phyloP scores from a whole-genome alignment of 2,888 invertebrate genomes.

The Meta bourneti region DNA sequence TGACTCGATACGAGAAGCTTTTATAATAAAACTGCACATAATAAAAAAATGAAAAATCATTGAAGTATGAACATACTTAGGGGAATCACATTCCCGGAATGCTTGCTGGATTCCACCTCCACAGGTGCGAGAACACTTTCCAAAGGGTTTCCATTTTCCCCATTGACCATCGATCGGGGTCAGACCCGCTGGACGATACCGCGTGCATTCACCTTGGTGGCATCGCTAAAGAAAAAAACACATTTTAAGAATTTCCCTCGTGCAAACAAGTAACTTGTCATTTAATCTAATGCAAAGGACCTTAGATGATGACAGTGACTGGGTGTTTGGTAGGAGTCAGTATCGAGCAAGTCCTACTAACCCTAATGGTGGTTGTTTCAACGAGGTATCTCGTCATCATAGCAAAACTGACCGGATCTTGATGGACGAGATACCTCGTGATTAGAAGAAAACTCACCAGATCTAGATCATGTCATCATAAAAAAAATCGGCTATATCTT shows the following conservation, averaged over 20 bases:
- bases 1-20: no score
- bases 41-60: no score
- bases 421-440: no score
- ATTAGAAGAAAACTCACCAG: no score
- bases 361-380: no score
- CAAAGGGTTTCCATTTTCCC: slow-evolving; percentile 82
- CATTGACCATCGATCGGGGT: slow-evolving; percentile 78
- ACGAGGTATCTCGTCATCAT: no score
- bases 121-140: slow-evolving; percentile 89
- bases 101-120: slow-evolving; percentile 91
- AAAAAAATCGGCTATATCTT: no score
- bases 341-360: no score
- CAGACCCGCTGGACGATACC: slow-evolving; percentile 81
- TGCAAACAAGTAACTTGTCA: not conserved
- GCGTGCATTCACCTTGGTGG: slow-evolving; percentile 87
- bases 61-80: slow-evolving; percentile 81
- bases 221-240: slow-evolving; percentile 84
- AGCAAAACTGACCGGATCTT: no score
- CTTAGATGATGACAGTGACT: not conserved
- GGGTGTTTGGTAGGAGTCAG: not conserved
- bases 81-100: slow-evolving; percentile 88
- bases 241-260: not conserved
- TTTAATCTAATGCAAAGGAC: not conserved
- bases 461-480: no score
- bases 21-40: no score